These are phyloP conservation scores for Sinocyclocheilus anophthalmus DNA, from an alignment of 2,113 vertebrate species.

Conservation along the genomic window DNA sequence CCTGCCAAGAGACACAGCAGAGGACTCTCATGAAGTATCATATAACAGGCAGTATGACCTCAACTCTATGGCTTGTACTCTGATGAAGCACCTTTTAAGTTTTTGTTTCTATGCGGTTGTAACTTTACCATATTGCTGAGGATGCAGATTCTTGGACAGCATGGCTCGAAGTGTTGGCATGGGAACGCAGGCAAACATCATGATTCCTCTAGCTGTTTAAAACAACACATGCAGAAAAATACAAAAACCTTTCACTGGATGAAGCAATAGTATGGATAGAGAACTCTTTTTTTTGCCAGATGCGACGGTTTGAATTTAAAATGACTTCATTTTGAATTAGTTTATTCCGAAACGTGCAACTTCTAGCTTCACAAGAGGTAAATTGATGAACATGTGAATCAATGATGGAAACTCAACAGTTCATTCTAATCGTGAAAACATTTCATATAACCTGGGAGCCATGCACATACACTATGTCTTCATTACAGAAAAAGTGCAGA, in stretches of 20 bases:
- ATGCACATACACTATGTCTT: not conserved
- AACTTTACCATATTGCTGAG: constrained; percentile 60
- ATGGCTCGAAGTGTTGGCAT: constrained; percentile 66
- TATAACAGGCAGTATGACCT: not conserved
- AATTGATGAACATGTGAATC: no score
- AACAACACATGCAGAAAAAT: constrained; percentile 20
- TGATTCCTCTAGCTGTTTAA: constrained; percentile 59
- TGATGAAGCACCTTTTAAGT: not conserved
- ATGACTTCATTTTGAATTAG: no score
- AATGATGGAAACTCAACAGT: no score
- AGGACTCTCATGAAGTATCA: not conserved
- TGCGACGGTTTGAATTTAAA: no score
- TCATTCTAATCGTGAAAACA: no score
- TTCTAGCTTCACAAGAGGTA: no score
- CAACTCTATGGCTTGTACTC: not conserved
- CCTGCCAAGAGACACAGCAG: constrained; percentile 46
- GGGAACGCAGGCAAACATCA: constrained; percentile 68
- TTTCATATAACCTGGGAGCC: not conserved
- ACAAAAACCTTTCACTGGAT: no score
- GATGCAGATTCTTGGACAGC: constrained; percentile 61
- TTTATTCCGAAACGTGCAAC: no score
- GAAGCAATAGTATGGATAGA: no score
- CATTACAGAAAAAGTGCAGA: no score
- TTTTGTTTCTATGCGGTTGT: not conserved
- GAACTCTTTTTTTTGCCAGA: no score